Evolutionary conservation across 1,140 invertebrate genomes (phyloP).

Genomic region (Diachasmimorpha longicaudata): DNA sequence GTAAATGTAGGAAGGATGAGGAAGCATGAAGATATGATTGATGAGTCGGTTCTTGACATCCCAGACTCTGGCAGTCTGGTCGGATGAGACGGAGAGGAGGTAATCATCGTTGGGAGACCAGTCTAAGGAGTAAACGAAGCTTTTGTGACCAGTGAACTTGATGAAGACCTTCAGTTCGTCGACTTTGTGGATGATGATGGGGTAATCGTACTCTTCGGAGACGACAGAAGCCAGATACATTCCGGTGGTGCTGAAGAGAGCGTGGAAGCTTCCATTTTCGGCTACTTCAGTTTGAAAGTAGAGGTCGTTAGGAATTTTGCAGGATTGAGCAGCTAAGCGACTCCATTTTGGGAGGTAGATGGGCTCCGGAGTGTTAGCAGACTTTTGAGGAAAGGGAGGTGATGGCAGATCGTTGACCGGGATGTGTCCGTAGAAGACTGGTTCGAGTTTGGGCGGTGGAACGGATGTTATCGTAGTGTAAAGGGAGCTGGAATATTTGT

Average conservation of each 20-base stretch:
- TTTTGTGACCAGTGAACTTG: slow-evolving; percentile 63
- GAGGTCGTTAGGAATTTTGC: slow-evolving; percentile 68
- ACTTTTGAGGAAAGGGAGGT: not conserved
- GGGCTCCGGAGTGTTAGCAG: slow-evolving; percentile 28
- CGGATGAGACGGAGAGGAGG: slow-evolving; percentile 69
- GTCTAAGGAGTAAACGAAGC: slow-evolving; percentile 69
- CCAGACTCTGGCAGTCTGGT: slow-evolving; percentile 70
- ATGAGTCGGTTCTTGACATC: slow-evolving; percentile 59
- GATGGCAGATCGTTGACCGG: slow-evolving; percentile 35
- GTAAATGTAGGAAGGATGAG: slow-evolving; percentile 74
- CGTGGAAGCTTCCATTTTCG: slow-evolving; percentile 60
- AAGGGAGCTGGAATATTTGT: slow-evolving; percentile 53
- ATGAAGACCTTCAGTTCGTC: slow-evolving; percentile 44
- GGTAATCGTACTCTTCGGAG: slow-evolving; percentile 59
- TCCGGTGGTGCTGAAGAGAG: slow-evolving; percentile 62
- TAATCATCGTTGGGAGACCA: slow-evolving; percentile 67
- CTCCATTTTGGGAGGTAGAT: slow-evolving; percentile 60
- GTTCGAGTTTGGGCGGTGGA: slow-evolving; percentile 48
- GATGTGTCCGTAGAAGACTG: slow-evolving; percentile 51
- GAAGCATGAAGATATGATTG: slow-evolving; percentile 61
- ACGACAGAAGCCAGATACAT: slow-evolving; percentile 64
- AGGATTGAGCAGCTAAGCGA: slow-evolving; percentile 65
- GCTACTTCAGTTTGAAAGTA: slow-evolving; percentile 52
- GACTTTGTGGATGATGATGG: slow-evolving; percentile 59
- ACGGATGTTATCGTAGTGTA: slow-evolving; percentile 48